A percentile compares a stretch with the other conserved stretches of the same genome.
These are phyloP conservation scores for Calephelis virginiensis DNA, from an alignment of 1,140 invertebrate genomes.

Conservation along the genomic window DNA sequence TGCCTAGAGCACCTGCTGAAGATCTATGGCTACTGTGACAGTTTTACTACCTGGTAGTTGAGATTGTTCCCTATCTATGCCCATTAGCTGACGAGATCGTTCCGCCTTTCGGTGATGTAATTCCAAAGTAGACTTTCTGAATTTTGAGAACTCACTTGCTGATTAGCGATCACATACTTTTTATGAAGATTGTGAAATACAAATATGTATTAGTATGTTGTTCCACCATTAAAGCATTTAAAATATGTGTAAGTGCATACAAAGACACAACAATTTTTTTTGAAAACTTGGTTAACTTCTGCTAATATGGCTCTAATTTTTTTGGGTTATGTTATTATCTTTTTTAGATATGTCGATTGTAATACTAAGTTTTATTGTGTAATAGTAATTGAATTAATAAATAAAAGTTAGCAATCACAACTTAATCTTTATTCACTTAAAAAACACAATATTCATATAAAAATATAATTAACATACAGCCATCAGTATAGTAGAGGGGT, in stretches of 20 bases:
- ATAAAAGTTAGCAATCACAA: neutral
- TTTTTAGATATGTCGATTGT: neutral
- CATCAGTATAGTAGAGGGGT: neutral
- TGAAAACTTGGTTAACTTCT: neutral
- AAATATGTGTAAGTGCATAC: conserved; percentile 1
- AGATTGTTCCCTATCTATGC: no score
- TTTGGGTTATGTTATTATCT: neutral
- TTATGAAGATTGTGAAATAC: no score
- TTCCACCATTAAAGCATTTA: neutral
- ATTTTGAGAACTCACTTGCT: no score
- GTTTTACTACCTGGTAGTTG: no score
- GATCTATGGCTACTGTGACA: no score
- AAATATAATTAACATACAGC: neutral
- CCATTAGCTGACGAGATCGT: no score
- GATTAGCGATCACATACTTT: no score
- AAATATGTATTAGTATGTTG: no score
- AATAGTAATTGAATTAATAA: no score
- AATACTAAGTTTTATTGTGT: neutral
- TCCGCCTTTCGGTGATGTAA: no score
- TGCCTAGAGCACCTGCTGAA: no score
- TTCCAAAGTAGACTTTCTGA: no score
- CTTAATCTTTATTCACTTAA: neutral
- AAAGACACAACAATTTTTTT: neutral
- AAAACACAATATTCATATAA: neutral
- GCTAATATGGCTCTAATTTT: neutral